Evolutionary conservation across 2,888 invertebrate species (phyloP), one percentile per base, ranked within the genome.

Genomic region (Parnassius mnemosyne): DNA sequence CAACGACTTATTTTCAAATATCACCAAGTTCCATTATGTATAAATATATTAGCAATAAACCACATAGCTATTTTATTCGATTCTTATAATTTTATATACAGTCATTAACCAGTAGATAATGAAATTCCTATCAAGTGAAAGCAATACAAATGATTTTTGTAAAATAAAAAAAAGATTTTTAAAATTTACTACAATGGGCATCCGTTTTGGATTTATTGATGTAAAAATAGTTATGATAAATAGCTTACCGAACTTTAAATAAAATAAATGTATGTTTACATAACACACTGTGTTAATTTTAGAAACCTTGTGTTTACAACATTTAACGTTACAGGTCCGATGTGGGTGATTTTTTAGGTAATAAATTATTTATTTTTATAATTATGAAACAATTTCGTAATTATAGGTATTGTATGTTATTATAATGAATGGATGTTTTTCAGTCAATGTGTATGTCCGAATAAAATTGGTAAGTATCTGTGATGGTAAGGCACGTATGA

Each of bases 261-360:
- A 70, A 80, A 87, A 87, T 83, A 86, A 85, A 87, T 80, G 71
- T 79, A 83, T 84, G 76, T 85, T 84, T 85, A 81, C 80, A 76
- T 78, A 72, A 69, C 63, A 67, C 63, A 71, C 77, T 79, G 78
- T 81, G 72, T 82, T 84, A 71, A 80, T 82, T 83, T 79, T 63
- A 53, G 34, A 34, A 60, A 66, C 70, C 68, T 71, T 68, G 56
- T 57, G 55, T 65, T 53, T 57, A 57, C 58, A 60, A 63, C 60
- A 53, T 57, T 52, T 46, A 47, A 53, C 25, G 43, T n/a, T 55
- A 13, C 46, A 55, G 57, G 55, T 44, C 61, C 46, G 41, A 20
- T 56, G 42, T 53, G 16, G 16, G 12, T 13, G 44, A 47, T 55
- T 34, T 43, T 56, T 13, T 13, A 16, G 16, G 51, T 52, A 52